Evolutionary conservation across 35 echinoderm and acorn worm genomes (phyloP).

Genomic region (Chiridota heheva): DNA sequence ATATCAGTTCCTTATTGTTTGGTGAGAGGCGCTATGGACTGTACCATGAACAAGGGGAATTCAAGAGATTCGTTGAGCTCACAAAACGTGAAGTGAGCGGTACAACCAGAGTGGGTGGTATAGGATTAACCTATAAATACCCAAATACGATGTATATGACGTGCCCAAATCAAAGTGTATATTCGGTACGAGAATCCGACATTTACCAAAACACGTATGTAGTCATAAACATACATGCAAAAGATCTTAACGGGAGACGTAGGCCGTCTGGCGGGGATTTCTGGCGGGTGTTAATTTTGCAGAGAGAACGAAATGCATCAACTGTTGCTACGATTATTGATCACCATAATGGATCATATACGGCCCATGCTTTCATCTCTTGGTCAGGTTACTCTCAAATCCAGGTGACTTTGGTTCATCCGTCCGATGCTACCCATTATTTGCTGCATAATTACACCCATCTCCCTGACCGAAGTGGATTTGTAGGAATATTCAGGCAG

Average conservation of each 20-base stretch:
- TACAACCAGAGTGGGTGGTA: slow-evolving; percentile 14
- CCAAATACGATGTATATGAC: slow-evolving; percentile 17
- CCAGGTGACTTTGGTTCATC: slow-evolving; percentile 27
- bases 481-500: slow-evolving; percentile 11
- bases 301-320: slow-evolving; percentile 30
- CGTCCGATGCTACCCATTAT: slow-evolving; percentile 31
- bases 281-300: slow-evolving; percentile 2
- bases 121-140: slow-evolving; percentile 27
- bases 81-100: too few species aligned
- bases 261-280: slow-evolving; percentile 42
- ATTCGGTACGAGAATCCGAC: not conserved
- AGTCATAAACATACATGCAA: not conserved
- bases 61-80: too few species aligned
- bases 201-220: not conserved
- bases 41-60: too few species aligned
- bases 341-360: slow-evolving; percentile 45
- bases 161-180: slow-evolving; percentile 21
- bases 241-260: slow-evolving; percentile 25
- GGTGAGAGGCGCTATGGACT: too few species aligned
- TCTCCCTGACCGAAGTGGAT: not conserved
- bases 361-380: slow-evolving; percentile 15
- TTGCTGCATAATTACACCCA: slow-evolving; percentile 24
- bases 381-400: slow-evolving; percentile 33
- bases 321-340: slow-evolving; percentile 26
- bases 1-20: too few species aligned